phyloP scores from a whole-genome alignment of 2,888 invertebrate species.

The Cerastis rubricosa region DNA sequence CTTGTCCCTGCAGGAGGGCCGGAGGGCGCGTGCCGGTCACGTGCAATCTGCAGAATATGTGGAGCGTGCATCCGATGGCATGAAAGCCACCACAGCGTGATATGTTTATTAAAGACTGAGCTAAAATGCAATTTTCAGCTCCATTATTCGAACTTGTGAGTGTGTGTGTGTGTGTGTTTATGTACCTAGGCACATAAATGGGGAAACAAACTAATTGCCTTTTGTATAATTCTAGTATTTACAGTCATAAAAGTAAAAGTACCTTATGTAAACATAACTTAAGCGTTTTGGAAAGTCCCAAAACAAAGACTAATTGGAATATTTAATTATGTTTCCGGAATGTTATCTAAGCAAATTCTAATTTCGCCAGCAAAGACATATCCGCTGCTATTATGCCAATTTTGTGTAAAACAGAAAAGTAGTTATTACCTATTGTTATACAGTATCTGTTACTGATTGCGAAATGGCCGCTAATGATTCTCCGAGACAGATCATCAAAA shows the following conservation, averaged over 20 bases:
- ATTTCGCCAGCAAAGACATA: conserved; percentile 43
- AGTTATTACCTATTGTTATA: conserved; percentile 64
- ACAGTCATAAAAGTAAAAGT: conserved; percentile 52
- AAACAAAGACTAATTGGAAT: conserved; percentile 54
- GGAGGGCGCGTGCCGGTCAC: conserved; percentile 74
- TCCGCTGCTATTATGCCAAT: conserved; percentile 44
- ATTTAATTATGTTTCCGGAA: conserved; percentile 46
- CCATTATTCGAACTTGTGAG: conserved; percentile 39
- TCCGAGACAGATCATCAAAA: conserved; percentile 58
- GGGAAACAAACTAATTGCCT: conserved; percentile 16
- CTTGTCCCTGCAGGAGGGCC: conserved; percentile 58
- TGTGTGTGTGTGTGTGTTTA: conserved; percentile 13
- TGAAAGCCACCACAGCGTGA: conserved; percentile 71
- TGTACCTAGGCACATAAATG: conserved; percentile 14
- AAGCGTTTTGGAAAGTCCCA: conserved; percentile 49
- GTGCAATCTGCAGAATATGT: conserved; percentile 73
- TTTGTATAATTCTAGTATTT: conserved; percentile 23
- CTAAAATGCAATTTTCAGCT: conserved; percentile 65
- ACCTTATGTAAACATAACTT: conserved; percentile 34
- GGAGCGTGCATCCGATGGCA: conserved; percentile 73
- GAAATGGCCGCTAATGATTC: conserved; percentile 49
- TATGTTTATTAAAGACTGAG: conserved; percentile 76
- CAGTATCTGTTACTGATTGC: conserved; percentile 55
- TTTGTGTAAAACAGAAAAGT: conserved; percentile 55
- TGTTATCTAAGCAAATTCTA: conserved; percentile 56